Evolutionary conservation across 2,888 invertebrate genomes (phyloP), one percentile per base, ranked within the genome.

Genomic region (Cremastobaeus sp.): DNA sequence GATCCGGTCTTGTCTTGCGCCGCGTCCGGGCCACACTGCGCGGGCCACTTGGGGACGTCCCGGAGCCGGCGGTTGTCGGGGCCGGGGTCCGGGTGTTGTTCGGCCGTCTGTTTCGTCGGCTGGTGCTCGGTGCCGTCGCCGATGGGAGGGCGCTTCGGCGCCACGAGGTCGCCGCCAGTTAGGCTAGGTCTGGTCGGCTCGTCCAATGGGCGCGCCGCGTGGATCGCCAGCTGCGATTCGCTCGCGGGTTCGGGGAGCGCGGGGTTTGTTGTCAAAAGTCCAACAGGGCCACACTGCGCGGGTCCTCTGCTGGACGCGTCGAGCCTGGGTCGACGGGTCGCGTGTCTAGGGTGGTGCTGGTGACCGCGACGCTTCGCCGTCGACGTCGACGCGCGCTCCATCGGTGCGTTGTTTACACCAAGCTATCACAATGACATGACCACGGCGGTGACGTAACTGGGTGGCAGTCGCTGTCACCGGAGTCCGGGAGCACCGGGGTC

Each of bases 401-500:
- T 86, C 12, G 68, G 62, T 30, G 9, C 35, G 8, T 14, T 18
- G 4, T 20, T 32, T 48, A 6, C 30, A 62, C 57, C 71, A 65
- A 66, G 60, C 50, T 17, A 45, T n/a, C 12, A 9, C 30, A 12
- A 12, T 50, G 41, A 93, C 88, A 93, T 91, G 87, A 92, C 92
- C 52, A 43, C 25, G 52, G 14, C 14, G 45, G 21, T 55, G 65
- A 47, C 55, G 60, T 39, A 60, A 48, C 39, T 39, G 18, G 48
- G 66, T 66, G 18, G 17, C 14, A 20, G 35, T 25, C 35, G 15
- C 25, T 39, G 34, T 32, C 32, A 34, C 21, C 43, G 43, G 15
- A 12, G 18, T 20, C 20, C 32, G 32, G 30, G 39, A 30, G 21
- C 39, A 34, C 48, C 82, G 84, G 84, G 83, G 84, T 89, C 41